Percentiles rank a stretch among this genome's conserved stretches.
Evolutionary conservation across 2,113 vertebrate species (phyloP).

Genomic region (Macrotus californicus): DNA sequence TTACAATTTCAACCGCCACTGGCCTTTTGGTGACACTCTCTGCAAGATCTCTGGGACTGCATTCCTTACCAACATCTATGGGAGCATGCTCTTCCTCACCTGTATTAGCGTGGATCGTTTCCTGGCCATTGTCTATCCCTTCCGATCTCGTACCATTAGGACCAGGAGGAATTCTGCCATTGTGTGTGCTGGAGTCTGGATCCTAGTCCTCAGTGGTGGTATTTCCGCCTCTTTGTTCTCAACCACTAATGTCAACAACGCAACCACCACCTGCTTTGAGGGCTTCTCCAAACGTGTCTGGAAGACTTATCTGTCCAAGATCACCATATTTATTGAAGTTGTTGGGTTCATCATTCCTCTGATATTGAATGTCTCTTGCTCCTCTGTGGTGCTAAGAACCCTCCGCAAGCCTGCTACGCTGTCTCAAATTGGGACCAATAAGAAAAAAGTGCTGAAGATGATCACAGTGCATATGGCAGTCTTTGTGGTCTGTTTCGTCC

Average conservation of each 20-base stretch:
- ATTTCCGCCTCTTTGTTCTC: constrained; percentile 97
- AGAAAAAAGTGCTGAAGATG: constrained; percentile 94
- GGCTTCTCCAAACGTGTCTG: constrained; percentile 96
- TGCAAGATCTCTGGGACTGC: constrained; percentile 97
- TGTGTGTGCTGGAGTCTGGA: constrained; percentile 93
- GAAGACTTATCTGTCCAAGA: constrained; percentile 97
- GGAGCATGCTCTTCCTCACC: constrained; percentile 98
- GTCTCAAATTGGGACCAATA: constrained; percentile 94
- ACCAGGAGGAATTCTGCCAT: constrained; percentile 90
- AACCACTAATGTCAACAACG: constrained; percentile 91
- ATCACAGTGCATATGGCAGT: constrained; percentile 95
- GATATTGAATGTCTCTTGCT: constrained; percentile 93
- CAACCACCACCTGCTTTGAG: constrained; percentile 93
- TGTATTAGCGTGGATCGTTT: constrained; percentile 98
- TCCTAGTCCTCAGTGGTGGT: constrained; percentile 93
- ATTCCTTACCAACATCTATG: constrained; percentile 98
- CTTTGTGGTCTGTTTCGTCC: constrained; percentile 96
- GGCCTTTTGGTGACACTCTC: constrained; percentile 96
- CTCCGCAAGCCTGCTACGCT: constrained; percentile 89
- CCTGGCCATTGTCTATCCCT: constrained; percentile 95
- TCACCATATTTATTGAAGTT: constrained; percentile 98
- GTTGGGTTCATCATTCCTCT: constrained; percentile 96
- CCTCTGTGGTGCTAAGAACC: constrained; percentile 94
- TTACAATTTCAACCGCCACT: constrained; percentile 96
- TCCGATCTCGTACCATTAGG: constrained; percentile 91